Percentiles rank a stretch among this genome's conserved stretches.
These are phyloP conservation scores for Rhinogobius similis DNA, from an alignment of 2,113 vertebrate species.

Conservation along the genomic window DNA sequence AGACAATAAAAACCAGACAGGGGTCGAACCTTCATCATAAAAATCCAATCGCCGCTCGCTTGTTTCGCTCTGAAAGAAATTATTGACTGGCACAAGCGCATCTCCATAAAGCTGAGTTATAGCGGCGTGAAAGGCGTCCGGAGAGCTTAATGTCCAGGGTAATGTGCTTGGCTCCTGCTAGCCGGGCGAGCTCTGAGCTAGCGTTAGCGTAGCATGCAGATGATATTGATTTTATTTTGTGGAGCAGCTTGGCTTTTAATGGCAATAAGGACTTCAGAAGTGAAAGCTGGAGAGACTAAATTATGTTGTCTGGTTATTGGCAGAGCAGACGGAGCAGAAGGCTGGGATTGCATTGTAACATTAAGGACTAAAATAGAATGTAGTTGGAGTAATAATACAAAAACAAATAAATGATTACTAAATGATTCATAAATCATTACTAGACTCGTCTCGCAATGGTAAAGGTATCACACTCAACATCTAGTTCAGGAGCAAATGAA, in stretches of 20 bases:
- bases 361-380: neutral
- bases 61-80: constrained; percentile 45
- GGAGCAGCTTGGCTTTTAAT: constrained; percentile 21
- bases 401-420: neutral
- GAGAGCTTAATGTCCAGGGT: constrained; percentile 52
- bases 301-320: constrained; percentile 8
- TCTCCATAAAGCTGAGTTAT: constrained; percentile 71
- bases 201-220: constrained; percentile 51
- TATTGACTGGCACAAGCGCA: constrained; percentile 44
- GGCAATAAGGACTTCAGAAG: constrained; percentile 8
- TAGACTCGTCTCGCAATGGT: neutral
- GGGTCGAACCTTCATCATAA: constrained; percentile 71
- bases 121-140: constrained; percentile 48
- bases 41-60: constrained; percentile 65
- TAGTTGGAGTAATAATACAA: neutral
- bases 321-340: neutral
- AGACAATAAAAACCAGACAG: constrained; percentile 46
- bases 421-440: neutral
- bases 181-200: constrained; percentile 39
- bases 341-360: neutral
- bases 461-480: neutral
- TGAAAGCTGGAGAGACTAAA: constrained; percentile 2
- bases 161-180: constrained; percentile 30
- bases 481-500: too few relatives aligned
- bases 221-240: constrained; percentile 42